phyloP scores from a whole-genome alignment of 2,113 vertebrate genomes.

The Lamprotornis superbus region DNA sequence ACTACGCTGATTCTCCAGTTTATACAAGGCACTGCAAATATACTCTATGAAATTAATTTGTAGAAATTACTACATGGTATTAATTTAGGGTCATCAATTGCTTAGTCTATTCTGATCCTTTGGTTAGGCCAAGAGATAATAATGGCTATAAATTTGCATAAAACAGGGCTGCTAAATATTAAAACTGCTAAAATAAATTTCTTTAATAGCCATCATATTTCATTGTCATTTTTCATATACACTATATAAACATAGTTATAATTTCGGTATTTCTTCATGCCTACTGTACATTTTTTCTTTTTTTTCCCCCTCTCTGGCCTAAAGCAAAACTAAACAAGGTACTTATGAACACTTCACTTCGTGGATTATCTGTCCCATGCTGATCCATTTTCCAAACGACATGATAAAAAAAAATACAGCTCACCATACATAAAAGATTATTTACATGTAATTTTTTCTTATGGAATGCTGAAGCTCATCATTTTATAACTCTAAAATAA shows the following conservation, averaged over 20 bases:
- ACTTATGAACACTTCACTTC: neutral
- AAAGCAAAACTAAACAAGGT: neutral
- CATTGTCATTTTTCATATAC: neutral
- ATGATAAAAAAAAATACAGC: neutral
- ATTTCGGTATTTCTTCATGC: conserved; percentile 33
- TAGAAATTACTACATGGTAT: neutral
- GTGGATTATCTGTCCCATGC: neutral
- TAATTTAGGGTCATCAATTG: neutral
- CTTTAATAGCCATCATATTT: conserved; percentile 27
- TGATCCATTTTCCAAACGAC: neutral
- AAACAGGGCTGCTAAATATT: neutral
- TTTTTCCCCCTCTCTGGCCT: neutral
- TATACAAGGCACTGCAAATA: neutral
- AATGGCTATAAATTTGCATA: neutral
- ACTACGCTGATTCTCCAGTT: neutral
- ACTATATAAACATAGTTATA: neutral
- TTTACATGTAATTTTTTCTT: neutral
- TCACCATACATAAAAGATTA: neutral
- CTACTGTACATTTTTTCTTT: neutral
- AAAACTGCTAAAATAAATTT: conserved; percentile 13
- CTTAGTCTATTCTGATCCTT: neutral
- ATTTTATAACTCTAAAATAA: neutral
- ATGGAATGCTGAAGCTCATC: neutral
- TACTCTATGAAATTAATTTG: neutral
- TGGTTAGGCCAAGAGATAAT: neutral